Evolutionary conservation across 2,888 invertebrate species (phyloP).

Genomic region (Amphipyra tragopoginis): DNA sequence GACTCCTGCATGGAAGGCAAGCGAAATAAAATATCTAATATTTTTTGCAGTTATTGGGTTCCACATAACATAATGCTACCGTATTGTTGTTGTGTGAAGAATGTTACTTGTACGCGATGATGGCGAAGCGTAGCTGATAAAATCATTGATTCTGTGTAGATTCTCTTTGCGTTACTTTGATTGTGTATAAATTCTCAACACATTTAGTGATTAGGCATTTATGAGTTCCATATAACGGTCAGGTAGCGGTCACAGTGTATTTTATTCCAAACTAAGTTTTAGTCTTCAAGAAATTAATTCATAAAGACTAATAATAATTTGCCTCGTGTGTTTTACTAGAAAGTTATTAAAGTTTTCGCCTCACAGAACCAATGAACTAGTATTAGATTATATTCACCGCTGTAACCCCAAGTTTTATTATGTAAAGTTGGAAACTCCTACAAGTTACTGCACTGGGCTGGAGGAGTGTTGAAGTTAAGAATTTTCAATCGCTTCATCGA

Average conservation of each 20-base stretch:
- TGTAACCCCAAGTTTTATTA: slow-evolving; percentile 59
- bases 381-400: slow-evolving; percentile 38
- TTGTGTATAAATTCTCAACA: slow-evolving; percentile 21
- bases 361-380: slow-evolving; percentile 40
- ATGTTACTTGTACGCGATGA: slow-evolving; percentile 25
- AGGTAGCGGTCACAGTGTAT: background rate
- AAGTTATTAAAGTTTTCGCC: background rate
- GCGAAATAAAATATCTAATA: background rate
- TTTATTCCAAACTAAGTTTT: background rate
- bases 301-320: slow-evolving; percentile 14
- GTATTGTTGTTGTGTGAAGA: slow-evolving; percentile 17
- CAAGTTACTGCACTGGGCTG: slow-evolving; percentile 48
- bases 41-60: slow-evolving; percentile 1
- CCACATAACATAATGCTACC: slow-evolving; percentile 21
- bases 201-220: no score
- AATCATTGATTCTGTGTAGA: slow-evolving; percentile 23
- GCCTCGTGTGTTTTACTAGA: slow-evolving; percentile 11
- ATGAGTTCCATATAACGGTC: no score
- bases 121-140: slow-evolving; percentile 36
- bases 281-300: slow-evolving; percentile 11
- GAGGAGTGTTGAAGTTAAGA: slow-evolving; percentile 62
- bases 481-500: slow-evolving; percentile 65
- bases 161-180: slow-evolving; percentile 22
- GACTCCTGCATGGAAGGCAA: no score
- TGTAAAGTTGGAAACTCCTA: slow-evolving; percentile 55